Percentiles rank a stretch among this genome's conserved stretches.
Evolutionary conservation across 2,888 invertebrate genomes (phyloP).

Genomic region (Cantharis rustica): DNA sequence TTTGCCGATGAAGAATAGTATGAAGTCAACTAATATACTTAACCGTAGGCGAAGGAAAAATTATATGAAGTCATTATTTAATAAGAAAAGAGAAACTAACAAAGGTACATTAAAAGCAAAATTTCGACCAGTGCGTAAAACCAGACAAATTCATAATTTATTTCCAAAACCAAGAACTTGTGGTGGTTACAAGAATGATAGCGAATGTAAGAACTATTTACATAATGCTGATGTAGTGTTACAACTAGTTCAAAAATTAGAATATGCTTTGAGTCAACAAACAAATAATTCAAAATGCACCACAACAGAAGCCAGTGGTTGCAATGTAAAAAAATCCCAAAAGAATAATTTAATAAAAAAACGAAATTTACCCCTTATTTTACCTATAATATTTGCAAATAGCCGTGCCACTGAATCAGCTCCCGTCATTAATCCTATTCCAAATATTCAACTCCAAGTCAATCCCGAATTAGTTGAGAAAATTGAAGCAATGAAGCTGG

Average conservation of each 20-base stretch:
- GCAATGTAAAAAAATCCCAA: not conserved
- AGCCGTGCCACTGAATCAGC: not conserved
- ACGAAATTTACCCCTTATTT: not conserved
- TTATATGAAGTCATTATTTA: not conserved
- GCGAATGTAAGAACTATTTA: not conserved
- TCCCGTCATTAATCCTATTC: not conserved
- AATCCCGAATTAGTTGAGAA: conserved; percentile 8
- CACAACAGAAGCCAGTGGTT: not conserved
- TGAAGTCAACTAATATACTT: not conserved
- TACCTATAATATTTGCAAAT: not conserved
- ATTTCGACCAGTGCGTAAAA: not conserved
- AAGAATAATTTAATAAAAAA: not conserved
- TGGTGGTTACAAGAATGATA: not conserved
- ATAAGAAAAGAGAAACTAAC: not conserved
- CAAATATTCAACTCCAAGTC: not conserved
- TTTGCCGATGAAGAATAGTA: not conserved
- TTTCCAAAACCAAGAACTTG: not conserved
- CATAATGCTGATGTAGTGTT: not conserved
- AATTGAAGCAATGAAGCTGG: conserved; percentile 3
- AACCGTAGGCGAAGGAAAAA: not conserved
- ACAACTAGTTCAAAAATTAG: not conserved
- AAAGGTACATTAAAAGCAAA: not conserved
- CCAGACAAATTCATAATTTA: not conserved
- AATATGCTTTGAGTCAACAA: not conserved
- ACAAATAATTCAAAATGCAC: not conserved